Conservation (phyloP, 2,797 vertebrate genomes). For the Crax fasciolata region DNA sequence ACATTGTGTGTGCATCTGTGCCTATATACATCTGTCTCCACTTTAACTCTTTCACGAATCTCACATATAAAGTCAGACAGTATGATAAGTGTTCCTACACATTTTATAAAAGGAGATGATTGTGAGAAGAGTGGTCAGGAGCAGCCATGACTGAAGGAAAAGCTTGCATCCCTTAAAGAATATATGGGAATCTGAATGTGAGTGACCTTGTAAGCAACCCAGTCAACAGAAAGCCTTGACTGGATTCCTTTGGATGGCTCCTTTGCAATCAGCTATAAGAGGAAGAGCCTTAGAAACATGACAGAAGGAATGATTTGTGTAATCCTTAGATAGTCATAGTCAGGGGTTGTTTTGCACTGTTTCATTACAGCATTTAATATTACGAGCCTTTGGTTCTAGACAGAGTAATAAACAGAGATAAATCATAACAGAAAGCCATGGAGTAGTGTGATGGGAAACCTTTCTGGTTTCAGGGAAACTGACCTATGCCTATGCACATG, state of each 20-base stretch:
- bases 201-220: not conserved
- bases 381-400: not conserved
- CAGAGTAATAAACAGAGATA: not conserved
- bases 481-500: not conserved
- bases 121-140: not conserved
- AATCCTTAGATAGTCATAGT: slow-evolving; percentile 38
- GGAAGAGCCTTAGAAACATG: not conserved
- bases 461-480: not conserved
- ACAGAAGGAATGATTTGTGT: not conserved
- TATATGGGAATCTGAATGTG: not conserved
- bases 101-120: not conserved
- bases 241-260: not conserved
- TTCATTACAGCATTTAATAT: not conserved
- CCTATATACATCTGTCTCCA: not conserved
- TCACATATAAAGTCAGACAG: not conserved
- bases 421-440: slow-evolving; percentile 10
- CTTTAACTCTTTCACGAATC: not conserved
- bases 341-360: not conserved
- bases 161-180: not conserved
- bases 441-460: not conserved
- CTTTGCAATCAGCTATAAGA: not conserved
- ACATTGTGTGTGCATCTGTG: fast-evolving
- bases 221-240: not conserved
- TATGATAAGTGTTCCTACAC: not conserved
- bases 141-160: not conserved